Conservation (phyloP, 2,113 vertebrate genomes). For the Megaceryle maxima region DNA sequence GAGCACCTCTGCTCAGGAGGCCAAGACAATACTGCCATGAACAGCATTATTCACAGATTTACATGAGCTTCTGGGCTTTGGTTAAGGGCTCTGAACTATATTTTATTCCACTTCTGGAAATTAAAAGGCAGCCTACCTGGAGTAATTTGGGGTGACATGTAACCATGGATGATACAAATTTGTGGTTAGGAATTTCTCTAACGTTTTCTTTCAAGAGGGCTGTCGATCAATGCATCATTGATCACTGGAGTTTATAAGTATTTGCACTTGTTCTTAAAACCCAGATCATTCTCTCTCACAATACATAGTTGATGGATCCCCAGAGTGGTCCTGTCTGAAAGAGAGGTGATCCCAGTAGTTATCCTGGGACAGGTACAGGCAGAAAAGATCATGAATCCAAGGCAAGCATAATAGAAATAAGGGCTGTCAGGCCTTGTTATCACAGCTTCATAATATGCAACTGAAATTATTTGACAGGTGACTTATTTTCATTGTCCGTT, state of each 20-base stretch:
- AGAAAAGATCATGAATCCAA: neutral
- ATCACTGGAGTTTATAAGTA: neutral
- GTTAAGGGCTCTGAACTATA: neutral
- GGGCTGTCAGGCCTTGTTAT: neutral
- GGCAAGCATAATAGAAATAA: neutral
- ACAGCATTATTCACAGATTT: neutral
- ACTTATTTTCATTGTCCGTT: neutral
- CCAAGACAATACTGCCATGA: rapidly evolving
- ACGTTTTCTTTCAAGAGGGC: neutral
- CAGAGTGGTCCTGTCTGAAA: neutral
- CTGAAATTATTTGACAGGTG: neutral
- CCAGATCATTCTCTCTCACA: neutral
- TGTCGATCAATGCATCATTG: neutral
- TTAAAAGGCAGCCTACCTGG: neutral
- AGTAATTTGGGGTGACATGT: neutral
- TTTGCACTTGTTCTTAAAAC: neutral
- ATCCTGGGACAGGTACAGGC: neutral
- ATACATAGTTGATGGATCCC: neutral
- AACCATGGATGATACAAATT: neutral
- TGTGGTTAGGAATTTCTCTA: neutral
- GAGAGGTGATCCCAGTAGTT: neutral
- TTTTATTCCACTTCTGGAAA: neutral
- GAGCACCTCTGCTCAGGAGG: neutral
- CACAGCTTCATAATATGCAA: neutral
- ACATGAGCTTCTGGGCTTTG: neutral